Percentiles rank a stretch among this genome's conserved stretches.
These are phyloP conservation scores for Hipposideros larvatus DNA, from an alignment of 2,797 vertebrate species.

Conservation along the genomic window DNA sequence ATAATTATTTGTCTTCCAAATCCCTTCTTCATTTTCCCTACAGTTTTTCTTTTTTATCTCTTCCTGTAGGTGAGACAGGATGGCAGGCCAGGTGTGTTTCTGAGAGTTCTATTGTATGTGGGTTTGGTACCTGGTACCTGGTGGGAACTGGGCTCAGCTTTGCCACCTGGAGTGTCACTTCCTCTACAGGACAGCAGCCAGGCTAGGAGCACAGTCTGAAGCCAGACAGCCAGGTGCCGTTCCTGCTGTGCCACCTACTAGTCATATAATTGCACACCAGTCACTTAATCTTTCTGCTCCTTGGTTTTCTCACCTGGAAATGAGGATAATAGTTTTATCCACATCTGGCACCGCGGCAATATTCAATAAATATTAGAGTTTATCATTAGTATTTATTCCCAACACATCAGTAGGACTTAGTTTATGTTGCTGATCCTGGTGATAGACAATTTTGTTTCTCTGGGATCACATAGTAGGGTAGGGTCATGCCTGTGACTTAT, in stretches of 20 bases:
- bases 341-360: neutral
- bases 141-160: neutral
- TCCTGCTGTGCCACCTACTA: too few species aligned
- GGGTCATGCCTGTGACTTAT: neutral
- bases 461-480: neutral
- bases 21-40: neutral
- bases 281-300: neutral
- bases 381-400: neutral
- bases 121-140: neutral
- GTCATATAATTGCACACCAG: neutral
- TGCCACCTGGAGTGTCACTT: neutral
- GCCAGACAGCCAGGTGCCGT: neutral
- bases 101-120: neutral
- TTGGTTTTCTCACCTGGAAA: neutral
- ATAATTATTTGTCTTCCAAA: neutral
- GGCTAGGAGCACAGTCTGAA: too few species aligned
- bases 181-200: neutral
- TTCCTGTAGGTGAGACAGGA: neutral
- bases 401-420: neutral
- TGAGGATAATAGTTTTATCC: neutral
- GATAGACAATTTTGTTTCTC: neutral
- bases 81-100: neutral
- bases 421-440: neutral
- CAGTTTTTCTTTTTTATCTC: neutral
- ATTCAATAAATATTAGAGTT: neutral